Evolutionary conservation across 2,888 invertebrate species (phyloP).

Genomic region (Xanthia togata): DNA sequence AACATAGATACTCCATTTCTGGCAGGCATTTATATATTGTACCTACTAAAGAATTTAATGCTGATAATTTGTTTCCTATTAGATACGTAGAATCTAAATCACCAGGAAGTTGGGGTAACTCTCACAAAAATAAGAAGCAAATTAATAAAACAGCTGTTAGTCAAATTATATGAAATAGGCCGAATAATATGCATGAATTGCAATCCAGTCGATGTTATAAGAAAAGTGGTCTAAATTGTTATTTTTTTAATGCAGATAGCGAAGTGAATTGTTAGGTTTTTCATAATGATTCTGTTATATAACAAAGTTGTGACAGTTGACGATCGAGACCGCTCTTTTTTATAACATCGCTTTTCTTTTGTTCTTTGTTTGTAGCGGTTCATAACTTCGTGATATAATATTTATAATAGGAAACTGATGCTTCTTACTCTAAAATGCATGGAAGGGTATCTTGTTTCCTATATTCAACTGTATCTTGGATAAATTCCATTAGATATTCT

Average conservation of each 20-base stretch:
- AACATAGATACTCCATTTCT: neutral
- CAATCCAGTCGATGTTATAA: slow-evolving; percentile 27
- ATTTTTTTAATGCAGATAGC: neutral
- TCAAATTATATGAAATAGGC: neutral
- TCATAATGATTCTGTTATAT: slow-evolving; percentile 6
- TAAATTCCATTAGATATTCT: neutral
- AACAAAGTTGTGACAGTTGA: slow-evolving; percentile 22
- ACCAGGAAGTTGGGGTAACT: neutral
- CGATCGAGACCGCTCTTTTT: slow-evolving; percentile 16
- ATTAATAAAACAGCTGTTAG: neutral
- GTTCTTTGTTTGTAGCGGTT: neutral
- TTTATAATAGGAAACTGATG: neutral
- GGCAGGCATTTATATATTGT: neutral
- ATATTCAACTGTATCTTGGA: neutral
- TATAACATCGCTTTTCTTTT: slow-evolving; percentile 1
- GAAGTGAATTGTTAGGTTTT: slow-evolving; percentile 4
- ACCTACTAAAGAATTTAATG: neutral
- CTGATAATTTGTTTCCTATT: neutral
- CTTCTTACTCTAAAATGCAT: neutral
- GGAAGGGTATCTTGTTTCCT: neutral
- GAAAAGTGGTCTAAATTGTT: neutral
- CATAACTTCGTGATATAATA: slow-evolving; percentile 11
- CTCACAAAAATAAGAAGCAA: neutral
- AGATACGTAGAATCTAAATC: neutral
- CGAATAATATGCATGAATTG: slow-evolving; percentile 32